phyloP scores from a whole-genome alignment of 2,888 invertebrate species.

The Phorcus lineatus region DNA sequence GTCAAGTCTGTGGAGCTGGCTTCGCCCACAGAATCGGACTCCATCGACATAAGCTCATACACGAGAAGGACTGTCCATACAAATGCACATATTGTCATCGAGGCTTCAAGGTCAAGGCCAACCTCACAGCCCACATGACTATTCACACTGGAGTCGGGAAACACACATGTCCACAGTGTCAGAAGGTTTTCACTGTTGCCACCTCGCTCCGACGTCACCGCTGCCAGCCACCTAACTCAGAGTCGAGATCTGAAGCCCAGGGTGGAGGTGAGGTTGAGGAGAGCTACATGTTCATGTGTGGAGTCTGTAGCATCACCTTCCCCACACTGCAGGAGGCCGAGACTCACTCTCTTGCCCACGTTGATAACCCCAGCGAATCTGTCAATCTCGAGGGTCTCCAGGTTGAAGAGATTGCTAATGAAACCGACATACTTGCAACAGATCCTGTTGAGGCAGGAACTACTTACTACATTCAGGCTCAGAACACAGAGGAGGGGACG shows the following conservation, averaged over 20 bases:
- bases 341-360: slow-evolving; percentile 17
- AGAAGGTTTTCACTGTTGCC: slow-evolving; percentile 46
- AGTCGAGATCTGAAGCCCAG: background rate
- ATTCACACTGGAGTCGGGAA: slow-evolving; percentile 46
- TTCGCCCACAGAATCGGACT: slow-evolving; percentile 49
- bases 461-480: too few species aligned
- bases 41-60: slow-evolving; percentile 39
- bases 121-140: slow-evolving; percentile 49
- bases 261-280: background rate
- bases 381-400: background rate
- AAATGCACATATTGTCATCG: slow-evolving; percentile 48
- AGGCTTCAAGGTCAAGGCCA: slow-evolving; percentile 48
- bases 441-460: too few species aligned
- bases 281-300: slow-evolving; percentile 45
- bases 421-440: too few species aligned
- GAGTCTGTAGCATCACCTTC: slow-evolving; percentile 44
- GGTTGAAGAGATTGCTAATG: background rate
- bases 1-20: slow-evolving; percentile 40
- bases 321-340: slow-evolving; percentile 29
- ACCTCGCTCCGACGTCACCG: slow-evolving; percentile 47
- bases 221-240: background rate
- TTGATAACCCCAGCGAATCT: background rate
- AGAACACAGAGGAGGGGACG: too few species aligned
- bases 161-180: slow-evolving; percentile 42
- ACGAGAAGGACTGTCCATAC: slow-evolving; percentile 43